Base-by-base conservation (phyloP, 92 coral and sea anemone genomes). In the Actinernus sp. region DNA sequence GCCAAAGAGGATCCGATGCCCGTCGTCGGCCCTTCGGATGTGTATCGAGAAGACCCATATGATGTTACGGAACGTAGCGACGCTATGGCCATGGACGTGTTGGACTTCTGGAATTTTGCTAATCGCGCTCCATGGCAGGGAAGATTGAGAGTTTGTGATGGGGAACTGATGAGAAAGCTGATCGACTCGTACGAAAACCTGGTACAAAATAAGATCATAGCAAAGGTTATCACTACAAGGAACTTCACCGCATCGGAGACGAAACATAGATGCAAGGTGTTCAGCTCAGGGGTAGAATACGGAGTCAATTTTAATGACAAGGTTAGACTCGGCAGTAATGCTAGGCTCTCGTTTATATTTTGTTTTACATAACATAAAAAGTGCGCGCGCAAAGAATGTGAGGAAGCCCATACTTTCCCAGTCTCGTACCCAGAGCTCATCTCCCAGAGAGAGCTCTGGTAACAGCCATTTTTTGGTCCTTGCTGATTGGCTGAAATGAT, bases 131-230 rank as follows among this genome's bases (percentile, higher is more conserved):
- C 52, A 18, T 45, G 52, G 52, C 52, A 45, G 19, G 52, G 52
- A 9, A 73, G 96, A 23, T 28, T 89, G 14, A 57, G 96, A 40
- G 83, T 89, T 1, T 89, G 96, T 18, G 91, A 89, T 11, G 96
- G 96, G 10, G 86, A 76, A 3, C 69, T 79, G 9, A 73, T 79
- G 91, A 68, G 61, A 24, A 85, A 64, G 61, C 43, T 89, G 32
- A 54, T 63, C 14, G 91, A 73, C 32, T 73, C 85, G 24, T 24
- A 73, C 7, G 86, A 84, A 29, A 61, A 50, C 28, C 75, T 89
- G n/a, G 82, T 58, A 2, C 73, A 55, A 11, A 65, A 36, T 43
- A 80, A 63, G 36, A 68, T 64, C 44, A 64, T 89, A 39, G 67
- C 53, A 12, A 64, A 79, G 38, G 75, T 84, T 9, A 43, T 50